Conservation (phyloP, 1,140 invertebrate species). For the Penaeus chinensis region DNA sequence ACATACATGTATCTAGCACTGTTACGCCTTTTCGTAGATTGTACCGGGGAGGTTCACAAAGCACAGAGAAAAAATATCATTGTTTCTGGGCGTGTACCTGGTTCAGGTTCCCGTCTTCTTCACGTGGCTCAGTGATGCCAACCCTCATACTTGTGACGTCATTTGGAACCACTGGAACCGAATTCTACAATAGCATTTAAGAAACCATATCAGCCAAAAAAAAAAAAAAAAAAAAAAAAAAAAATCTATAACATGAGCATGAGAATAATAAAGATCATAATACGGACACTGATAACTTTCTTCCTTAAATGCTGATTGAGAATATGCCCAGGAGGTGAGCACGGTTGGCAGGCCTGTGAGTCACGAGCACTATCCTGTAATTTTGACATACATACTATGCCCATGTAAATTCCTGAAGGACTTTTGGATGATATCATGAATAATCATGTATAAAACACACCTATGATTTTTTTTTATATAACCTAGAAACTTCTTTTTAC, state of each 20-base stretch:
- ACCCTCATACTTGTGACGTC: neutral
- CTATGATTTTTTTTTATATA: conserved; percentile 52
- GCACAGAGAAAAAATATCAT: neutral
- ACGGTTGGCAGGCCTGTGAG: conserved; percentile 32
- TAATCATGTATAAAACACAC: conserved; percentile 60
- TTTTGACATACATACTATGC: conserved; percentile 28
- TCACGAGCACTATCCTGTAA: conserved; percentile 28
- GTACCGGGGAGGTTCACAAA: conserved; percentile 4
- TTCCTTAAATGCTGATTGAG: conserved; percentile 31
- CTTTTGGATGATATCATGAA: conserved; percentile 55
- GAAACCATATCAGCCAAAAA: conserved; percentile 3
- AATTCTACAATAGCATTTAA: conserved; percentile 37
- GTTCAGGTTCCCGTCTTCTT: neutral
- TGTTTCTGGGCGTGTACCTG: conserved; percentile 18
- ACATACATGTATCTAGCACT: conserved; percentile 13
- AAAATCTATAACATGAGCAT: neutral
- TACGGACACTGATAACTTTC: conserved; percentile 1
- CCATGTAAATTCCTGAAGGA: conserved; percentile 47
- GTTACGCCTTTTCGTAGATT: conserved; percentile 25
- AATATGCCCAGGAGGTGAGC: conserved; percentile 19
- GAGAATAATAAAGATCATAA: neutral
- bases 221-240: neutral
- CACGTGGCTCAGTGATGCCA: neutral
- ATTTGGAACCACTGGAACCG: conserved; percentile 7
- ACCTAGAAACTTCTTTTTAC: conserved; percentile 19